Conservation (phyloP, 2,888 invertebrate genomes). For the Drosophila mimetica region DNA sequence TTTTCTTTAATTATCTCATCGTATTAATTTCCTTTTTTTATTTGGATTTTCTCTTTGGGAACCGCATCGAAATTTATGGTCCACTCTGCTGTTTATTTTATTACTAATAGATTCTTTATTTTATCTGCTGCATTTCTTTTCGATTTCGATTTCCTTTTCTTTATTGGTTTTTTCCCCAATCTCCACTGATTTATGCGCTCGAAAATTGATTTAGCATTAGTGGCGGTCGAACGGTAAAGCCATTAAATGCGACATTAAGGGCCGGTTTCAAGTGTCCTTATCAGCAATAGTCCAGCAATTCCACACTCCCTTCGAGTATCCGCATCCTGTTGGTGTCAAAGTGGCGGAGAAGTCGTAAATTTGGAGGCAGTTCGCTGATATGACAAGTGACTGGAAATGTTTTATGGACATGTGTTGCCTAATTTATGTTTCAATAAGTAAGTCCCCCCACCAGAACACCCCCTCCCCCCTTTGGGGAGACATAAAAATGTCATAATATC, state of each 20-base stretch:
- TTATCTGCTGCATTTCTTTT: conserved; percentile 49
- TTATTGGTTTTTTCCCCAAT: conserved; percentile 38
- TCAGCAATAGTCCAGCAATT: conserved; percentile 21
- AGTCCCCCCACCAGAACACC: conserved; percentile 25
- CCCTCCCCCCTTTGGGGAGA: conserved; percentile 18
- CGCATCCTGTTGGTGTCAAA: conserved; percentile 33
- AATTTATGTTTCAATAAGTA: conserved; percentile 72
- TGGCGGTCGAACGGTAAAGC: conserved; percentile 25
- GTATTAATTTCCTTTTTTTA: conserved; percentile 34
- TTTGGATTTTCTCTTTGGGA: conserved; percentile 13
- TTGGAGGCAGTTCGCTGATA: conserved; percentile 56
- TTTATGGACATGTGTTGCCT: conserved; percentile 73
- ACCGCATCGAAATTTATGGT: conserved; percentile 31
- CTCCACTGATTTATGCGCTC: conserved; percentile 58
- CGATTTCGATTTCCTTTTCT: conserved; percentile 12
- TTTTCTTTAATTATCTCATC: conserved; percentile 42
- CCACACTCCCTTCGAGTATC: conserved; percentile 17
- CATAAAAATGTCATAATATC: conserved; percentile 77
- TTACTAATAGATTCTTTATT: conserved; percentile 62
- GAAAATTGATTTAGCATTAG: conserved; percentile 66
- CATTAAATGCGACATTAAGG: conserved; percentile 35
- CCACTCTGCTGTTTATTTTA: conserved; percentile 49
- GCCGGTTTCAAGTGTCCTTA: conserved; percentile 37
- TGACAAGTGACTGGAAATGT: conserved; percentile 70
- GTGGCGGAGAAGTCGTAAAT: conserved; percentile 60